Evolutionary conservation across 2,113 vertebrate genomes (phyloP), one percentile per base, ranked within the genome.

Genomic region (Nannospalax galili): DNA sequence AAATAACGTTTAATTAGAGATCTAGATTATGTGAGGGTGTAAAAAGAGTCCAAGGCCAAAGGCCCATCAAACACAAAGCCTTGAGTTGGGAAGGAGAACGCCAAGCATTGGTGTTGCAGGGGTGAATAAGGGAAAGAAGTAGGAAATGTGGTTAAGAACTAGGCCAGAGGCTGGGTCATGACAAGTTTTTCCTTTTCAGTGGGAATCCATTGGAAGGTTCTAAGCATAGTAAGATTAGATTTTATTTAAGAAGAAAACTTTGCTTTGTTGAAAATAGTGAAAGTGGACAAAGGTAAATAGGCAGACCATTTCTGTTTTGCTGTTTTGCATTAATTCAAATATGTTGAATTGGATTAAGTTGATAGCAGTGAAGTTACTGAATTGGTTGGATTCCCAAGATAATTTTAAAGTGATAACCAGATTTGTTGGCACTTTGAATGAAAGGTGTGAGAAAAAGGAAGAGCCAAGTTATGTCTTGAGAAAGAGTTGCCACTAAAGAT

Each of bases 71-170:
- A 32, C 81, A 56, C 42, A 79, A 79, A 88, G 48, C n/a, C 22
- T 87, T 16, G 9, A 60, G 79, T 89, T 85, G 45, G 72, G 40
- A 77, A 26, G 64, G 58, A 67, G 15, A 72, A 42, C 37, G 14
- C 56, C 35, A 48, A n/a, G 16, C 81, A 17, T 65, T 52, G 56
- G 20, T 95, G 45, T 84, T 65, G 37, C 20, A 80, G 56, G 19
- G 48, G 22, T 64, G 28, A 69, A 7, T 64, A 26, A 67, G 64
- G 80, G 45, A 60, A n/a, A 87, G 48, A 79, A 16, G 16, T 90
- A 67, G n/a, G n/a, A 93, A 86, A 65, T 86, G 87, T 89, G 22
- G 40, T 78, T 73, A 74, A 87, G 65, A 37, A 56, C 3, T 92
- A 91, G 74, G 24, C 64, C 20, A 58, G 60, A 81, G 37, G 45